These are phyloP conservation scores for Trematomus loennbergii DNA, from an alignment of 2,113 vertebrate genomes.

Conservation along the genomic window DNA sequence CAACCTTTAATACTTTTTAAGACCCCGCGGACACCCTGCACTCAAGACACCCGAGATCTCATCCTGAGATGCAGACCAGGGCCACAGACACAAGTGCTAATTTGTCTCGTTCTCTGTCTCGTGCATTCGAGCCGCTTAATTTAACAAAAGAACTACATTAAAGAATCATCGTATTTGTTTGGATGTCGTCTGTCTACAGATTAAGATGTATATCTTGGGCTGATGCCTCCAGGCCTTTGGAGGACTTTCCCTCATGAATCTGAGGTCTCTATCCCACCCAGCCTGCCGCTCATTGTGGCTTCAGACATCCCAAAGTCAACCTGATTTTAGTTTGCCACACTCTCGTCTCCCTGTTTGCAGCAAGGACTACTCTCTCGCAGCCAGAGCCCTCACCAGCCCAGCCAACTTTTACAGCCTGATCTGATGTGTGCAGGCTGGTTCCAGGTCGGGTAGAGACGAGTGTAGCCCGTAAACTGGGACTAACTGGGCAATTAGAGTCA, in stretches of 20 bases:
- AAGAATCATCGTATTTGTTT: slow-evolving; percentile 51
- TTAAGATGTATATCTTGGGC: slow-evolving; percentile 70
- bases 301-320: slow-evolving; percentile 33
- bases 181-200: slow-evolving; percentile 69
- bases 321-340: slow-evolving; percentile 14
- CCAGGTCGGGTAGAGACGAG: slow-evolving; percentile 81
- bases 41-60: slow-evolving; percentile 34
- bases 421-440: slow-evolving; percentile 67
- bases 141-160: slow-evolving; percentile 45
- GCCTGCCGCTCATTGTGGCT: slow-evolving; percentile 15
- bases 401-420: slow-evolving; percentile 67
- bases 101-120: slow-evolving; percentile 39
- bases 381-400: slow-evolving; percentile 41
- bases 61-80: slow-evolving; percentile 35
- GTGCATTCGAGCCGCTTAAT: slow-evolving; percentile 23
- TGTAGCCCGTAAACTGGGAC: slow-evolving; percentile 75
- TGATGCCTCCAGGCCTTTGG: slow-evolving; percentile 37
- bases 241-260: slow-evolving; percentile 50
- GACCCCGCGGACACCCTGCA: no score
- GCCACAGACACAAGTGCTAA: slow-evolving; percentile 28
- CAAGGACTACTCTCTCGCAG: slow-evolving; percentile 2
- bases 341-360: slow-evolving; percentile 30
- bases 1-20: no score
- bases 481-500: slow-evolving; percentile 83
- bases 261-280: slow-evolving; percentile 49